phyloP scores from a whole-genome alignment of 2,888 invertebrate species.

The Atrina japonica region DNA sequence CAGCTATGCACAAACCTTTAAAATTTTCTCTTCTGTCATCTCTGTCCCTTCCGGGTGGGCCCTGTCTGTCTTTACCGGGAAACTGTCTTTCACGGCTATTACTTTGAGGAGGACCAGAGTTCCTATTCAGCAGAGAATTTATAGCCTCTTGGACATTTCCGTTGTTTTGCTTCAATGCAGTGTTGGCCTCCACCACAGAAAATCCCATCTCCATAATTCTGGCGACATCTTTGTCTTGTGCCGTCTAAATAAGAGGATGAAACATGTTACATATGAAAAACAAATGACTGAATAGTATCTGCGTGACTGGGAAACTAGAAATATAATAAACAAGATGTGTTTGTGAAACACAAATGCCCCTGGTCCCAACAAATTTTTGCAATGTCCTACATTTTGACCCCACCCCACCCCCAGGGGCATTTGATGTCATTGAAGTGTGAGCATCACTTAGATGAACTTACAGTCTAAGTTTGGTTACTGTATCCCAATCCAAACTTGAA shows the following conservation, averaged over 20 bases:
- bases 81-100: conserved; percentile 29
- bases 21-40: conserved; percentile 42
- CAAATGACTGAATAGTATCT: too few relatives aligned
- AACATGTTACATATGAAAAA: too few relatives aligned
- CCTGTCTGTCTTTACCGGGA: conserved; percentile 26
- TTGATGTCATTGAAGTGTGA: too few relatives aligned
- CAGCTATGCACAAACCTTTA: conserved; percentile 17
- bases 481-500: too few relatives aligned
- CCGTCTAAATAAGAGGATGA: conserved; percentile 43
- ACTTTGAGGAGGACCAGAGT: conserved; percentile 10
- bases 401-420: too few relatives aligned
- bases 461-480: too few relatives aligned
- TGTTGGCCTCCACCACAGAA: conserved; percentile 88
- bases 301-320: too few relatives aligned
- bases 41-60: conserved; percentile 37
- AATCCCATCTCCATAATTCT: conserved; percentile 91
- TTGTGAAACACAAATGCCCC: too few relatives aligned
- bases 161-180: conserved; percentile 86
- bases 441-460: too few relatives aligned
- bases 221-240: conserved; percentile 75
- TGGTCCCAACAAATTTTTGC: too few relatives aligned
- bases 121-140: conserved; percentile 59
- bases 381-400: too few relatives aligned
- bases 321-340: too few relatives aligned
- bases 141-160: conserved; percentile 85